Evolutionary conservation across 37 sponge, comb jelly and placozoan genomes (phyloP).

Genomic region (Amphimedon queenslandica): DNA sequence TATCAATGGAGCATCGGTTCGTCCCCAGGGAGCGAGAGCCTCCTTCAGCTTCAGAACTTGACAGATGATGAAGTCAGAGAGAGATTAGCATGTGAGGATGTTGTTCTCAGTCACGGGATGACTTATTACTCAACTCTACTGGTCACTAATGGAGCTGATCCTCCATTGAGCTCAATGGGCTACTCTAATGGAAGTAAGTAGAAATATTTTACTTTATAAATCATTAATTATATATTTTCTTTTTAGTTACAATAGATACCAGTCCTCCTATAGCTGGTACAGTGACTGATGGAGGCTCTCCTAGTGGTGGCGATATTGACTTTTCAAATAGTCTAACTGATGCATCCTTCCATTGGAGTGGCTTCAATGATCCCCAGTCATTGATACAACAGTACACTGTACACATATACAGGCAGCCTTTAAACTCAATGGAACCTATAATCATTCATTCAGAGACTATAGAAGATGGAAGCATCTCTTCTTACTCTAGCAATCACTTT

Average conservation of each 20-base stretch:
- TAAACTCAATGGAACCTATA: background rate
- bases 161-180: constrained; percentile 16
- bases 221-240: background rate
- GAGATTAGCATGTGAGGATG: constrained; percentile 37
- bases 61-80: constrained; percentile 11
- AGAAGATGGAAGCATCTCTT: too few relatives aligned
- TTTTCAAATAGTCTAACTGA: constrained; percentile 49
- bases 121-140: constrained; percentile 73
- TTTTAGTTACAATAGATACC: constrained; percentile 62
- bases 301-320: constrained; percentile 3
- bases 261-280: constrained; percentile 53
- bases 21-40: background rate
- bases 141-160: constrained; percentile 52
- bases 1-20: constrained; percentile 57
- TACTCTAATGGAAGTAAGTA: constrained; percentile 68
- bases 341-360: constrained; percentile 49
- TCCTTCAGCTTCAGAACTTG: background rate
- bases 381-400: constrained; percentile 55
- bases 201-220: background rate
- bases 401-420: constrained; percentile 5
- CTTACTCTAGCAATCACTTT: constrained; percentile 22
- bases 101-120: constrained; percentile 25
- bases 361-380: constrained; percentile 68
- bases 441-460: constrained; percentile 5
- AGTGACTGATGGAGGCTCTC: constrained; percentile 41